These are phyloP conservation scores for Peromyscus californicus DNA, from an alignment of 2,113 vertebrate genomes.

Conservation along the genomic window DNA sequence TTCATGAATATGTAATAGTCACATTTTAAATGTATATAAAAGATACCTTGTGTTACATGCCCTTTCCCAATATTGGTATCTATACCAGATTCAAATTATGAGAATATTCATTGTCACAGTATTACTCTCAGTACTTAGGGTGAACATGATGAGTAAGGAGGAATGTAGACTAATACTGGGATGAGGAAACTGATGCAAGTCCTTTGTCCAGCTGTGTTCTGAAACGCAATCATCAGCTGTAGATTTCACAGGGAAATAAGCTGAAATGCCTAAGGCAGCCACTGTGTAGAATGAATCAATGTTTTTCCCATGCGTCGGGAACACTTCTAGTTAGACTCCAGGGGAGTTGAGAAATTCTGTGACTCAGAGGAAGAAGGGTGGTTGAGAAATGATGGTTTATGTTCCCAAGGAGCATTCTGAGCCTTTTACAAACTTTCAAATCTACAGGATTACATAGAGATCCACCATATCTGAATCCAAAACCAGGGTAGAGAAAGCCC, in stretches of 20 bases:
- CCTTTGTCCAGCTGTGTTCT: not conserved
- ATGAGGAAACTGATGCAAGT: not conserved
- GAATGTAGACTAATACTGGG: not conserved
- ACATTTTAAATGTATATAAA: not conserved
- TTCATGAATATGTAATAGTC: not conserved
- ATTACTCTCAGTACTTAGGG: not conserved
- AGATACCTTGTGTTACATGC: not conserved
- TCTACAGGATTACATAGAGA: not conserved
- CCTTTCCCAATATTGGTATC: not conserved
- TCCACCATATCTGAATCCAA: not conserved
- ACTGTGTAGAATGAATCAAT: not conserved
- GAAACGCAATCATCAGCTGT: not conserved
- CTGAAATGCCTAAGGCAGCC: not conserved
- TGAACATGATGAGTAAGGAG: conserved; percentile 17
- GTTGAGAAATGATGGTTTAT: not conserved
- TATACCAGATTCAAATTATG: not conserved
- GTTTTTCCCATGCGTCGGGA: not conserved
- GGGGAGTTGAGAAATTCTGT: conserved; percentile 42
- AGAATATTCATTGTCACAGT: not conserved
- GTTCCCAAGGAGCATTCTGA: not conserved
- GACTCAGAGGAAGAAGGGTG: conserved; percentile 6
- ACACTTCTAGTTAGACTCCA: not conserved
- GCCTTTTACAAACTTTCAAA: not conserved
- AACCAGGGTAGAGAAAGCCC: conserved; percentile 30
- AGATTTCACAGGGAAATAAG: not conserved